phyloP scores from a whole-genome alignment of 2,888 invertebrate genomes.

The Dolomedes plantarius region DNA sequence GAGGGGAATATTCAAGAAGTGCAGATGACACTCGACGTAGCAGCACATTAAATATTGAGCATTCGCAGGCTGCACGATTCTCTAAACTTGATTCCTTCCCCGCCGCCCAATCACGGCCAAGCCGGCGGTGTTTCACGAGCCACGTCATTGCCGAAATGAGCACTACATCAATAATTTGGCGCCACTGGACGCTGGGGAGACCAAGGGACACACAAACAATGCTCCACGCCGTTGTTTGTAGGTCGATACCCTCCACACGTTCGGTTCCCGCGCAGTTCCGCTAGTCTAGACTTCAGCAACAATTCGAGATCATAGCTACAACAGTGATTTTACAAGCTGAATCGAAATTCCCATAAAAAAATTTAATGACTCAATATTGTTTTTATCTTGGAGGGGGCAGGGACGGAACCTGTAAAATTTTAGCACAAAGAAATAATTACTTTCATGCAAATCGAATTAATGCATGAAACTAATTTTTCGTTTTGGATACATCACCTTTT shows the following conservation, averaged over 20 bases:
- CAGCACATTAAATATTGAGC: conserved; percentile 65
- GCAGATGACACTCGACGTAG: conserved; percentile 43
- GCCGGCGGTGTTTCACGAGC: conserved; percentile 43
- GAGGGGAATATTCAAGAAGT: conserved; percentile 27
- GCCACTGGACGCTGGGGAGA: conserved; percentile 47
- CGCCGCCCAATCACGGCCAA: conserved; percentile 36
- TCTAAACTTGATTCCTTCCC: conserved; percentile 38
- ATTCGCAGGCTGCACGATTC: conserved; percentile 30
- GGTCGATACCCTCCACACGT: conserved; percentile 30
- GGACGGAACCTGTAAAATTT: too few species aligned
- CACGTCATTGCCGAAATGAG: conserved; percentile 66
- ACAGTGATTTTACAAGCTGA: too few species aligned
- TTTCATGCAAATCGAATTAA: too few species aligned
- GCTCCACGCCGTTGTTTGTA: conserved; percentile 16
- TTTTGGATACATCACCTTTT: too few species aligned
- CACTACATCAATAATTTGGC: conserved; percentile 67
- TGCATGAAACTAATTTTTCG: too few species aligned
- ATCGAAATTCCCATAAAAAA: too few species aligned
- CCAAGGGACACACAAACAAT: conserved; percentile 11
- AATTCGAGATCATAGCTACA: too few species aligned
- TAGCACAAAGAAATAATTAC: too few species aligned
- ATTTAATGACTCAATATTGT: too few species aligned
- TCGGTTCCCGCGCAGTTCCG: not conserved
- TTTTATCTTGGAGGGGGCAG: too few species aligned
- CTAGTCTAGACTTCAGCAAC: not conserved